phyloP scores from a whole-genome alignment of 2,113 vertebrate genomes.

The Turnix velox region DNA sequence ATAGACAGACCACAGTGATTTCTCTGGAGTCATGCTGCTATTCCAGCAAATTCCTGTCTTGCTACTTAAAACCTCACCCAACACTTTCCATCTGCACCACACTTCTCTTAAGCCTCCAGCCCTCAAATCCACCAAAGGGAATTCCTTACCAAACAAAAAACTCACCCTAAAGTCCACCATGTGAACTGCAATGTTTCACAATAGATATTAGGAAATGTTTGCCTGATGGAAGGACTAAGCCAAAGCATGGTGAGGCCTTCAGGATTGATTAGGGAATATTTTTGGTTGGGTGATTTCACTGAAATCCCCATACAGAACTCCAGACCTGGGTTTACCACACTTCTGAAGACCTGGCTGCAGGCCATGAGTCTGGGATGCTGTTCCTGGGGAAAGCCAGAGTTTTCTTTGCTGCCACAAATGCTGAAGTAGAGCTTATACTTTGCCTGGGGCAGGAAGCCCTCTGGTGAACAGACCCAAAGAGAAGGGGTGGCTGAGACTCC shows the following conservation, averaged over 20 bases:
- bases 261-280: background rate
- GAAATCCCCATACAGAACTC: background rate
- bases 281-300: background rate
- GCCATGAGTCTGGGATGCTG: background rate
- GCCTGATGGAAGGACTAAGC: background rate
- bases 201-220: background rate
- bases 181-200: rapidly evolving
- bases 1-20: background rate
- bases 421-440: rapidly evolving
- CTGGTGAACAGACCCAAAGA: rapidly evolving
- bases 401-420: background rate
- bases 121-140: background rate
- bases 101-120: background rate
- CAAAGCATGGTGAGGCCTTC: background rate
- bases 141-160: background rate
- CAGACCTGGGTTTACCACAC: background rate
- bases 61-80: background rate
- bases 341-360: background rate
- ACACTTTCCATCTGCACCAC: background rate
- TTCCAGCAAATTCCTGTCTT: background rate
- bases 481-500: rapidly evolving
- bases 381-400: background rate
- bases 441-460: background rate
- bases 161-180: background rate
- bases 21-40: background rate